A percentile compares a stretch with the other conserved stretches of the same genome.
Conservation (phyloP, 2,888 invertebrate species). For the Steinernema carpocapsae region DNA sequence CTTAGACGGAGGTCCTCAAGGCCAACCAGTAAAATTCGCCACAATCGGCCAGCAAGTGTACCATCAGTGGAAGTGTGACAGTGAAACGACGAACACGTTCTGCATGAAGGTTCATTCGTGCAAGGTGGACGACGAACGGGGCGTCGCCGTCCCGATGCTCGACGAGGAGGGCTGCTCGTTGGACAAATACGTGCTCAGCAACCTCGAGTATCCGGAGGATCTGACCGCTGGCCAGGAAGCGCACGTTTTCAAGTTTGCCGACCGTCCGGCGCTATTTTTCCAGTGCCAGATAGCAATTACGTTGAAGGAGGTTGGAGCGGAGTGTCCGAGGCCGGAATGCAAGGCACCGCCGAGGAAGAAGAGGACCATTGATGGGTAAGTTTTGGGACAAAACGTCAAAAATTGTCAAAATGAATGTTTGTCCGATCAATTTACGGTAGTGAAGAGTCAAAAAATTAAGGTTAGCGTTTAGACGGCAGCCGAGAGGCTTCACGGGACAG, state of each 20-base stretch:
- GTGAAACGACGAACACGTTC: constrained; percentile 63
- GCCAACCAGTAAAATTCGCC: constrained; percentile 61
- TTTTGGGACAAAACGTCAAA: too few relatives aligned
- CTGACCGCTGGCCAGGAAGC: constrained; percentile 65
- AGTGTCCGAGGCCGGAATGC: constrained; percentile 46
- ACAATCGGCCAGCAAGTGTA: constrained; percentile 60
- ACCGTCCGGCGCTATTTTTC: constrained; percentile 63
- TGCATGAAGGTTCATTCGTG: constrained; percentile 65
- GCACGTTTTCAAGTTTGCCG: constrained; percentile 68
- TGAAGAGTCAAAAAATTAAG: too few relatives aligned
- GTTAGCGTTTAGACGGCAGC: too few relatives aligned
- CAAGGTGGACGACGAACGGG: constrained; percentile 58
- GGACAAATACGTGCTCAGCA: constrained; percentile 65
- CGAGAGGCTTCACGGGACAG: too few relatives aligned
- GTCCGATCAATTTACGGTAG: too few relatives aligned
- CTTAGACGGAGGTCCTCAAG: constrained; percentile 62
- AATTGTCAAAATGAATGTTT: too few relatives aligned
- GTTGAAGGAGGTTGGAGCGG: constrained; percentile 60
- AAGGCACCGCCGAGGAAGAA: neutral
- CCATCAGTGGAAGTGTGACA: constrained; percentile 65
- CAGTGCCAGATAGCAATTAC: constrained; percentile 66
- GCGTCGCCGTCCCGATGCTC: constrained; percentile 37
- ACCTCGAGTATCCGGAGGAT: constrained; percentile 65
- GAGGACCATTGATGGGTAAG: neutral
- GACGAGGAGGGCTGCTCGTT: constrained; percentile 56